Evolutionary conservation across 2,113 vertebrate species (phyloP).

Genomic region (Cricetomys ansorgei): DNA sequence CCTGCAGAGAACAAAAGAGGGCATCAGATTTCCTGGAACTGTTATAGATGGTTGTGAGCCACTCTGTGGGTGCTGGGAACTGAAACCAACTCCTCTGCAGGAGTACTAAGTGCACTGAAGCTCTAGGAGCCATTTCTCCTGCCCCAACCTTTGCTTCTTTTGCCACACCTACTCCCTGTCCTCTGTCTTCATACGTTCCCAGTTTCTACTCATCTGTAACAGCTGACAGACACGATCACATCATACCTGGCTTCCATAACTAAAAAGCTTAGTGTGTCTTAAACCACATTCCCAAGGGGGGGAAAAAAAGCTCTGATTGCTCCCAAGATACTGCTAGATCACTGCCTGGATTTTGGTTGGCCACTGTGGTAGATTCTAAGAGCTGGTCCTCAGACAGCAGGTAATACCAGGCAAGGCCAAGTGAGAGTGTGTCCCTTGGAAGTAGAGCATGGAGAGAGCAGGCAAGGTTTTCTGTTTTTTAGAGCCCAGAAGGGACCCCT

Average conservation of each 20-base stretch:
- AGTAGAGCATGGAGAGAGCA: background rate
- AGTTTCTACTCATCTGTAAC: background rate
- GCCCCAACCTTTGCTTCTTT: background rate
- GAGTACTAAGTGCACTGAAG: background rate
- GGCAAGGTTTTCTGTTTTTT: background rate
- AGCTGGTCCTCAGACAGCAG: background rate
- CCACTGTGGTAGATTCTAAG: background rate
- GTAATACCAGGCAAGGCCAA: background rate
- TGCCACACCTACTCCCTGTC: fast-evolving
- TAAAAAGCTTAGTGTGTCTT: background rate
- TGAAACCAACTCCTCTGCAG: background rate
- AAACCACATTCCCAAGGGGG: background rate
- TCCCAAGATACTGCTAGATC: background rate
- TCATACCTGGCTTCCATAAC: background rate
- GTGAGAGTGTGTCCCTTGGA: background rate
- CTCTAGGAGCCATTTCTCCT: no score
- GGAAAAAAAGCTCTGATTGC: background rate
- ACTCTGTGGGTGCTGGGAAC: background rate
- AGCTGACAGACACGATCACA: no score
- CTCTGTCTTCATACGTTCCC: background rate
- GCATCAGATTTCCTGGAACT: background rate
- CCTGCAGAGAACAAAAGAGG: background rate
- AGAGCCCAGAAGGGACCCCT: background rate
- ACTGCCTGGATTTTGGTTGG: background rate
- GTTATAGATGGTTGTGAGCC: background rate